Evolutionary conservation across 2,797 vertebrate species (phyloP).

Genomic region (Pseudomugil tenellus): DNA sequence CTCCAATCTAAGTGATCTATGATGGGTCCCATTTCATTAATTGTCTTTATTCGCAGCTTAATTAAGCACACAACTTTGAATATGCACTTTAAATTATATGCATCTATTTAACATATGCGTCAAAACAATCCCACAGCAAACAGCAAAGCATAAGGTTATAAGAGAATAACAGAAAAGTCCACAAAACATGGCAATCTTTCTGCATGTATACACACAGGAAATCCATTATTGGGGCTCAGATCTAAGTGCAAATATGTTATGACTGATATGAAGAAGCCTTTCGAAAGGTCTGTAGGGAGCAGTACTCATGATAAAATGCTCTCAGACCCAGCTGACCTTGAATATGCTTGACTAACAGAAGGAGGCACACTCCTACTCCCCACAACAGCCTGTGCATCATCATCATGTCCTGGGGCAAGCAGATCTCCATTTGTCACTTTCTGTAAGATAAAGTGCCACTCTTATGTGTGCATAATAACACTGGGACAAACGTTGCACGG

Average conservation of each 20-base stretch:
- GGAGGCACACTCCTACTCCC: constrained; percentile 14
- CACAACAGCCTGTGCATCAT: constrained; percentile 34
- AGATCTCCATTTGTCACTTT: constrained; percentile 35
- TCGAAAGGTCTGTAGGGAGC: background rate
- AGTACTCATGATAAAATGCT: background rate
- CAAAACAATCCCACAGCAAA: no score
- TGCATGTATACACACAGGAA: background rate
- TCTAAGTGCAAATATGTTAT: background rate
- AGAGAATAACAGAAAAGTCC: background rate
- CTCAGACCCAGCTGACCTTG: constrained; percentile 39
- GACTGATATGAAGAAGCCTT: background rate
- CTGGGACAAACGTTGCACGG: background rate
- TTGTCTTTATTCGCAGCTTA: no score
- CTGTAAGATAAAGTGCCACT: constrained; percentile 16
- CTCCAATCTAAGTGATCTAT: no score
- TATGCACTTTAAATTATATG: no score
- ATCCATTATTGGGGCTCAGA: no score
- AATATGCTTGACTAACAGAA: constrained; percentile 20
- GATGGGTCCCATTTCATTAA: no score
- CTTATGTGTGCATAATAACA: constrained; percentile 15
- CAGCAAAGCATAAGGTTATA: background rate
- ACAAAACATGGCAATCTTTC: background rate
- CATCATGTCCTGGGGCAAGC: constrained; percentile 17
- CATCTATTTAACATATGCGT: no score
- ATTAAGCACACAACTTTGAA: no score